These are phyloP conservation scores for Zaprionus obscuricornis DNA, from an alignment of 2,888 invertebrate genomes.

Conservation along the genomic window DNA sequence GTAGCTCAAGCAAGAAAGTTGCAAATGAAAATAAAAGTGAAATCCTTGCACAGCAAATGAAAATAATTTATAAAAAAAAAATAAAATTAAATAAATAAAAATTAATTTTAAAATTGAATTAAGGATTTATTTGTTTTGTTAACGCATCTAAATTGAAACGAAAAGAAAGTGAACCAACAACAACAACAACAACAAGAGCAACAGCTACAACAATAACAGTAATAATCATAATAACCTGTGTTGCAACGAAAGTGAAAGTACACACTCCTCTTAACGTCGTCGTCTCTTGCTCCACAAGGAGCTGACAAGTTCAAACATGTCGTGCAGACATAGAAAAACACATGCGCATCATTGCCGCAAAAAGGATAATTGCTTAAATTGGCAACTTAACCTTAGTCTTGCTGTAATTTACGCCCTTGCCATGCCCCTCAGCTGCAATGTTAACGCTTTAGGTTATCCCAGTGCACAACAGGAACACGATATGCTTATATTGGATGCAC, in stretches of 20 bases:
- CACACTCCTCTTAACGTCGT: too few relatives aligned
- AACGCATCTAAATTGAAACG: conserved; percentile 23
- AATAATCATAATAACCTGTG: conserved; percentile 24
- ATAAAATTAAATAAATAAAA: too few relatives aligned
- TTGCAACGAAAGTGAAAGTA: conserved; percentile 75
- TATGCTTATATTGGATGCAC: conserved; percentile 88
- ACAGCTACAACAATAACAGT: neutral
- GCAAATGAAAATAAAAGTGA: conserved; percentile 70
- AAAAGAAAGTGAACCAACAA: conserved; percentile 65
- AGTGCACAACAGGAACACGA: conserved; percentile 89
- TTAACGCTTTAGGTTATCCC: conserved; percentile 69
- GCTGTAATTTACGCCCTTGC: conserved; percentile 25
- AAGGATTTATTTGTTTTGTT: too few relatives aligned
- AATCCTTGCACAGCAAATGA: conserved; percentile 56
- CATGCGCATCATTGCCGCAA: conserved; percentile 39
- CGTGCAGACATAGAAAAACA: conserved; percentile 18
- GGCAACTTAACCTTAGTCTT: conserved; percentile 21
- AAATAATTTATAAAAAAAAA: neutral
- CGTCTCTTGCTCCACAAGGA: conserved; percentile 43
- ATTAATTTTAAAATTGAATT: too few relatives aligned
- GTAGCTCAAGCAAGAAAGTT: conserved; percentile 57
- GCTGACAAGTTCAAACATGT: conserved; percentile 26
- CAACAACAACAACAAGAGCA: conserved; percentile 7
- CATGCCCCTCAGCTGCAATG: conserved; percentile 23
- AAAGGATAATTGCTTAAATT: conserved; percentile 73